phyloP scores from a whole-genome alignment of 1,140 invertebrate genomes.

The Dufourea novaeangliae region DNA sequence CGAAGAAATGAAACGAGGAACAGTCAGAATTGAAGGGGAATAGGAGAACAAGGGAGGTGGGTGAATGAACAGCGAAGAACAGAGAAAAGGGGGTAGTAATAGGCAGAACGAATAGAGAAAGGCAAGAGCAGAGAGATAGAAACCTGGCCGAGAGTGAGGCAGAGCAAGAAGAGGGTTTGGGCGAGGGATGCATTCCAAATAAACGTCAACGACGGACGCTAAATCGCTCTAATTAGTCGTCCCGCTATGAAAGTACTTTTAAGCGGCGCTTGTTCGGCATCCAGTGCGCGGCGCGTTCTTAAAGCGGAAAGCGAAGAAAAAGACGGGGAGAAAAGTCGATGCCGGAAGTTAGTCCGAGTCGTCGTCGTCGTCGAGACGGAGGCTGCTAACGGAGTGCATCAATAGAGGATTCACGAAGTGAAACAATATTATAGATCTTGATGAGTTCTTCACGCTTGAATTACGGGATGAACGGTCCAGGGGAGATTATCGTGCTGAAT shows the following conservation, averaged over 20 bases:
- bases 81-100: neutral
- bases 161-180: slow-evolving; percentile 24
- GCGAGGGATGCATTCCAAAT: slow-evolving; percentile 61
- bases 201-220: slow-evolving; percentile 60
- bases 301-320: slow-evolving; percentile 60
- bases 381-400: neutral
- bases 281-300: slow-evolving; percentile 47
- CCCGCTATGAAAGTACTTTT: slow-evolving; percentile 65
- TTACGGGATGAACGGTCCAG: neutral
- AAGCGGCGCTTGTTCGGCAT: slow-evolving; percentile 62
- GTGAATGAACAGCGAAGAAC: slow-evolving; percentile 1
- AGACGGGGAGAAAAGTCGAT: slow-evolving; percentile 41
- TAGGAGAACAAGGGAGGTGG: neutral
- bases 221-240: slow-evolving; percentile 70
- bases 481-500: no score
- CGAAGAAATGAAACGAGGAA: neutral
- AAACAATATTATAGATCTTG: neutral
- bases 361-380: neutral
- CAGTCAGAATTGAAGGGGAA: neutral
- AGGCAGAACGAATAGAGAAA: slow-evolving; percentile 14
- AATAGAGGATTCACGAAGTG: neutral
- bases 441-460: neutral
- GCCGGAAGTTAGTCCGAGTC: slow-evolving; percentile 28
- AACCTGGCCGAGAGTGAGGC: neutral
- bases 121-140: neutral